Conservation (phyloP, 2,888 invertebrate species). For the Maniola hyperantus region DNA sequence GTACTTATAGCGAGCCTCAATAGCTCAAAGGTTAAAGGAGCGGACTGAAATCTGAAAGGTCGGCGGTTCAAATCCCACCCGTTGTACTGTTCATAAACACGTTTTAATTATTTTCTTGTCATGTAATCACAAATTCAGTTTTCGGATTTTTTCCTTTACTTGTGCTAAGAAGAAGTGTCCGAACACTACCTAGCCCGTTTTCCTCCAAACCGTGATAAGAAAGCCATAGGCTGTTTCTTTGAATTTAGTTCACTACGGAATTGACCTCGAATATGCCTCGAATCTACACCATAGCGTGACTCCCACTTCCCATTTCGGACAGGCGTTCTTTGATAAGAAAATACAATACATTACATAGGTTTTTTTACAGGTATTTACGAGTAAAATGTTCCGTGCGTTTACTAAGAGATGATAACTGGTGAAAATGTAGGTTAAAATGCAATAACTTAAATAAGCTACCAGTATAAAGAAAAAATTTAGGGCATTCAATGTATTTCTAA, state of each 20-base stretch:
- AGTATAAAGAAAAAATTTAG: not conserved
- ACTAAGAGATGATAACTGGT: not conserved
- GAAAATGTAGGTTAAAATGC: not conserved
- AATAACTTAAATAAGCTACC: not conserved
- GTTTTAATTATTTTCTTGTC: too few relatives aligned
- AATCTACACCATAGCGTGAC: conserved; percentile 37
- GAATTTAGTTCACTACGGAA: conserved; percentile 21
- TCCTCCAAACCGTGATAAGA: conserved; percentile 1
- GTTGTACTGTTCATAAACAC: too few relatives aligned
- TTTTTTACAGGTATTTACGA: conserved; percentile 6
- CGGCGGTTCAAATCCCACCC: too few relatives aligned
- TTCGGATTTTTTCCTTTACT: too few relatives aligned
- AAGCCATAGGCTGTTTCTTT: conserved; percentile 7
- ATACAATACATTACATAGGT: conserved; percentile 26
- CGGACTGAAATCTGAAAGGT: too few relatives aligned
- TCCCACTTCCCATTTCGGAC: conserved; percentile 37
- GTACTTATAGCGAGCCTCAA: too few relatives aligned
- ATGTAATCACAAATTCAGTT: too few relatives aligned
- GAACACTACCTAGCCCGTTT: conserved; percentile 12
- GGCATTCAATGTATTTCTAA: not conserved
- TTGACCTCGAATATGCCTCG: conserved; percentile 19
- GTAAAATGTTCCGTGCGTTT: not conserved
- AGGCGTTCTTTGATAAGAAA: conserved; percentile 34
- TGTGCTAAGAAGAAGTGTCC: too few relatives aligned
- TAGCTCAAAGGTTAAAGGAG: too few relatives aligned